These are phyloP conservation scores for Bellardia bayeri DNA, from an alignment of 2,888 invertebrate genomes.

Conservation along the genomic window DNA sequence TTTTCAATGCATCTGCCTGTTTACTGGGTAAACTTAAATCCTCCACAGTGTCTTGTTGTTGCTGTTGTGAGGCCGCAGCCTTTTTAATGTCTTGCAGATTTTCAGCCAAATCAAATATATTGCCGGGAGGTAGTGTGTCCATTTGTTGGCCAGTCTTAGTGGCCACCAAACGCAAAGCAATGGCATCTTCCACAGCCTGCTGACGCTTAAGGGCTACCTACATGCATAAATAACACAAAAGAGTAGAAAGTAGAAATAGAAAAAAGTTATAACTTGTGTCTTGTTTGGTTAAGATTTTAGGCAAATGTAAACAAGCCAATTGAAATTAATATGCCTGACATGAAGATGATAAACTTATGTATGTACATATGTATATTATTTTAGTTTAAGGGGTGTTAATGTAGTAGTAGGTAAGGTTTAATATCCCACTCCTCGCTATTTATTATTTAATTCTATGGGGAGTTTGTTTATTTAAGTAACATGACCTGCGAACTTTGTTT, in stretches of 20 bases:
- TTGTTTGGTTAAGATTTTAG: slow-evolving; percentile 30
- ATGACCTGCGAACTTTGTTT: slow-evolving; percentile 58
- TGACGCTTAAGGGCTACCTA: slow-evolving; percentile 97
- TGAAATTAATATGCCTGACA: slow-evolving; percentile 75
- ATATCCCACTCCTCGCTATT: background rate
- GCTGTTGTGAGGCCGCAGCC: background rate
- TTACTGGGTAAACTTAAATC: slow-evolving; percentile 60
- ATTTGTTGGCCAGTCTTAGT: slow-evolving; percentile 90
- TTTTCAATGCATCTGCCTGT: slow-evolving; percentile 37
- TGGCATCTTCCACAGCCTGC: slow-evolving; percentile 98
- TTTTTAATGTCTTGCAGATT: slow-evolving; percentile 78
- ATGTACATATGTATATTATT: slow-evolving; percentile 4
- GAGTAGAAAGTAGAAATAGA: slow-evolving; percentile 19
- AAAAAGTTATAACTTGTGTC: slow-evolving; percentile 14
- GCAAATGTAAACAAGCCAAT: slow-evolving; percentile 42
- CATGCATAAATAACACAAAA: background rate
- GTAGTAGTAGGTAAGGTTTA: background rate
- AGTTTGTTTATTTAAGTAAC: slow-evolving; percentile 52
- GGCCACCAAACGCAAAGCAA: slow-evolving; percentile 95
- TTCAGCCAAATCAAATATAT: slow-evolving; percentile 94
- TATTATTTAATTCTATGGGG: slow-evolving; percentile 29
- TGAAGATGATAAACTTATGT: slow-evolving; percentile 13
- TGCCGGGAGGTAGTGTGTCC: slow-evolving; percentile 92
- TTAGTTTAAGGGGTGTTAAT: slow-evolving; percentile 61
- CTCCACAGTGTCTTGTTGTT: slow-evolving; percentile 57